Evolutionary conservation across 2,888 invertebrate species (phyloP), one percentile per base, ranked within the genome.

Genomic region (Idaea biselata): DNA sequence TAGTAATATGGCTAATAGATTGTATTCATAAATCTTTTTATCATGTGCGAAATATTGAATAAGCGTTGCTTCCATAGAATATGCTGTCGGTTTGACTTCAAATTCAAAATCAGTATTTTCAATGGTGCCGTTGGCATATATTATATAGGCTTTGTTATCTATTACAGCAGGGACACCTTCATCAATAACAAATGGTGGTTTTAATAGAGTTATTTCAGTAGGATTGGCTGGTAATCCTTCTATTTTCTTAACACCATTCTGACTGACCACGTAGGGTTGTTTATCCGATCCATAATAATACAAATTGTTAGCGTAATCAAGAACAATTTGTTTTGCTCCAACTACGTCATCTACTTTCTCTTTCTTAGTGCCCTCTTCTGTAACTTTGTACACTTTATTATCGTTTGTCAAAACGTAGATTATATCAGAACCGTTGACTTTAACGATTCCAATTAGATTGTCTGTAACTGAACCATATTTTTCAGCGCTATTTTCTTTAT

Each of bases 21-120:
- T 86, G 71, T 83, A 88, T 66, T 86, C 80, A 60, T 90, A 91
- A 33, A 91, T 84, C 5, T 81, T 84, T 64, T 89, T 88, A 14
- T 89, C 73, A 56, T 82, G 77, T 6, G 74, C 88, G 16, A 76
- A 86, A 65, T 83, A 89, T 31, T 87, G 82, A 1, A 88, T 70
- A 0, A 87, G 62, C 0, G 81, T 73, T 0, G 75, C 82, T 65
- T 90, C 89, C 61, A 82, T 67, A 0, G 78, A 74, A 54, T 77
- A 84, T 1, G 88, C 90, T 0, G 84, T 74, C 0, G 89, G 87
- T 5, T 75, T 77, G 0, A 72, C 75, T 16, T 70, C 18, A 1
- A 88, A 73, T 7, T 74, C 69, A 16, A 86, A 66, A 0, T 77
- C 74, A 0, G 65, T 63, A 0, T 33, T 0, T 63, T 83, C 80